Evolutionary conservation across 2,797 vertebrate genomes (phyloP).

Genomic region (Crypturellus tataupa): DNA sequence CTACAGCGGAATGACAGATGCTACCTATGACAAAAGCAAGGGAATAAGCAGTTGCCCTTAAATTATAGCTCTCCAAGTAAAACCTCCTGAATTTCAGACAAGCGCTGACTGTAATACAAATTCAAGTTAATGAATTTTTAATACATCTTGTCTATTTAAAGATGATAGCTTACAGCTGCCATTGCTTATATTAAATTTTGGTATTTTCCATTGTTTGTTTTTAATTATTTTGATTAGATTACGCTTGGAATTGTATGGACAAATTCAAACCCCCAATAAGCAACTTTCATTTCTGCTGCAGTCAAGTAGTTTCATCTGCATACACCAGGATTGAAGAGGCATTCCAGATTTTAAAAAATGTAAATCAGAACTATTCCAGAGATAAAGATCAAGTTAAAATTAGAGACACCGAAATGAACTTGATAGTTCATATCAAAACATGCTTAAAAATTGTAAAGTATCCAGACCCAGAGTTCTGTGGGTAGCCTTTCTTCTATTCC

Average conservation of each 20-base stretch:
- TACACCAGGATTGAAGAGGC: not conserved
- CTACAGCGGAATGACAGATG: slow-evolving; percentile 24
- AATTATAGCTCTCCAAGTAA: slow-evolving; percentile 59
- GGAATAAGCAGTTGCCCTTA: slow-evolving; percentile 61
- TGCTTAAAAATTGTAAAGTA: not conserved
- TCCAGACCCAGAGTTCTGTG: not conserved
- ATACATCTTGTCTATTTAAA: slow-evolving; percentile 72
- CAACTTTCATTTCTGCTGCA: slow-evolving; percentile 54
- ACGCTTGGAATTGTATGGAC: slow-evolving; percentile 58
- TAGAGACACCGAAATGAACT: not conserved
- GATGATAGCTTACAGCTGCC: slow-evolving; percentile 72
- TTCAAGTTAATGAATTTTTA: slow-evolving; percentile 75
- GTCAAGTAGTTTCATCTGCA: slow-evolving; percentile 31
- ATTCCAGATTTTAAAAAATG: not conserved
- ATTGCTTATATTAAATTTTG: slow-evolving; percentile 77
- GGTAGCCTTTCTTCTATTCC: not conserved
- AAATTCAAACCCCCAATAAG: slow-evolving; percentile 59
- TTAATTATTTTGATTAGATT: slow-evolving; percentile 79
- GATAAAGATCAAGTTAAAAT: not conserved
- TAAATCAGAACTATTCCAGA: slow-evolving; percentile 3
- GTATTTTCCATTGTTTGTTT: slow-evolving; percentile 78
- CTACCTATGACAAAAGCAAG: slow-evolving; percentile 32
- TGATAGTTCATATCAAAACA: not conserved
- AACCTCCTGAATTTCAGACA: slow-evolving; percentile 69
- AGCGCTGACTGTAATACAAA: slow-evolving; percentile 73